These are phyloP conservation scores for Dunckerocampus dactyliophorus DNA, from an alignment of 2,113 vertebrate genomes.

Conservation along the genomic window DNA sequence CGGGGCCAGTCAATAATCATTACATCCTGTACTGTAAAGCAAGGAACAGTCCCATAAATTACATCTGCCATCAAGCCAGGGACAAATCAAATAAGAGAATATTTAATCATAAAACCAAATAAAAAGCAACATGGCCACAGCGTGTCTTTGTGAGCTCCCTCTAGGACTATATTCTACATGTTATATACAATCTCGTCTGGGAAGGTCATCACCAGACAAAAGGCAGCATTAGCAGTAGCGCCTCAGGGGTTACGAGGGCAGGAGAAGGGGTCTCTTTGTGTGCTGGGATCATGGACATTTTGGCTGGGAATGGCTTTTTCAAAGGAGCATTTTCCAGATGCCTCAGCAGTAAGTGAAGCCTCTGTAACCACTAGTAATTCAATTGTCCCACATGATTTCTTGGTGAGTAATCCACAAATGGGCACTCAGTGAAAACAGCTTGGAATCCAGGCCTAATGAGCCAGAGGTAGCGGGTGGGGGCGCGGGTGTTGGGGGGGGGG, in stretches of 20 bases:
- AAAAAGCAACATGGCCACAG: slow-evolving; percentile 14
- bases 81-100: slow-evolving; percentile 15
- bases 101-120: slow-evolving; percentile 8
- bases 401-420: slow-evolving; percentile 63
- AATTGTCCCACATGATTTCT: slow-evolving; percentile 66
- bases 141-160: slow-evolving; percentile 3
- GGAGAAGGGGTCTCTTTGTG: slow-evolving; percentile 68
- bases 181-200: slow-evolving; percentile 14
- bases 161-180: slow-evolving; percentile 3
- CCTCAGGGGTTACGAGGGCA: slow-evolving; percentile 47
- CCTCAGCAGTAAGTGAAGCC: slow-evolving; percentile 55
- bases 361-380: slow-evolving; percentile 61
- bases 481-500: neutral
- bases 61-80: slow-evolving; percentile 23
- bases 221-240: slow-evolving; percentile 18
- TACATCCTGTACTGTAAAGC: slow-evolving; percentile 15
- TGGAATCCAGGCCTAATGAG: slow-evolving; percentile 49
- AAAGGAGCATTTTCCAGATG: slow-evolving; percentile 68
- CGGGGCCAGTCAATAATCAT: slow-evolving; percentile 12
- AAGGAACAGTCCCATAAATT: slow-evolving; percentile 22
- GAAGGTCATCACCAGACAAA: slow-evolving; percentile 19
- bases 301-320: slow-evolving; percentile 43
- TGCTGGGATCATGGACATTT: slow-evolving; percentile 32
- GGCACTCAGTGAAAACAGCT: slow-evolving; percentile 53
- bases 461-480: slow-evolving; percentile 9